phyloP scores from a whole-genome alignment of 2,888 invertebrate genomes.

The Rhagonycha fulva region DNA sequence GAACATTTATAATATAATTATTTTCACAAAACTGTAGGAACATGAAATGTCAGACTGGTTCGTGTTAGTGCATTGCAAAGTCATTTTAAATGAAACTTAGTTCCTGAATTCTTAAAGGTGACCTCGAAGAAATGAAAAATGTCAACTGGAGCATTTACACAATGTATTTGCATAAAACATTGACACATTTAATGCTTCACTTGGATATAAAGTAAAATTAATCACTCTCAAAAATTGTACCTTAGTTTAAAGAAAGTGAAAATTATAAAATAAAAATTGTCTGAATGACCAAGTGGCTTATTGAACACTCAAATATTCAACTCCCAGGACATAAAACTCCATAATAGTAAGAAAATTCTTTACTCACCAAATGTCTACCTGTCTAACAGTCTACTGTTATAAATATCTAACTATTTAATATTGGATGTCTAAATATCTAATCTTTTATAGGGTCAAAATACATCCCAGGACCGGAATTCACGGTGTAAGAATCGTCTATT shows the following conservation, averaged over 20 bases:
- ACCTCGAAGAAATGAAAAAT: not conserved
- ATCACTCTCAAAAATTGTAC: not conserved
- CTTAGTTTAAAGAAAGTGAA: not conserved
- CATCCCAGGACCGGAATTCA: no score
- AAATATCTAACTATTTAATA: no score
- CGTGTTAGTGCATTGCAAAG: not conserved
- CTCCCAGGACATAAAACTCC: no score
- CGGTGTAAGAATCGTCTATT: no score
- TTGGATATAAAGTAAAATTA: not conserved
- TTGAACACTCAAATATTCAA: no score
- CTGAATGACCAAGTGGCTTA: no score
- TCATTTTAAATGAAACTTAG: not conserved
- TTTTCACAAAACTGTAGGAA: not conserved
- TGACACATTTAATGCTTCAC: not conserved
- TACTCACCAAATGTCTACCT: no score
- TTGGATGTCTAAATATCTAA: no score
- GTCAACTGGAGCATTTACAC: not conserved
- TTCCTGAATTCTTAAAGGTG: not conserved
- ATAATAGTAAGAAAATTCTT: no score
- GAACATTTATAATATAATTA: not conserved
- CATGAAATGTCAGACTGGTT: not conserved
- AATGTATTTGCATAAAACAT: not conserved
- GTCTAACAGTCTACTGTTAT: no score
- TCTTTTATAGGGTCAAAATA: no score
- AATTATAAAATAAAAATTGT: no score